Conservation (phyloP, 2,797 vertebrate genomes). For the Babyrousa celebensis region DNA sequence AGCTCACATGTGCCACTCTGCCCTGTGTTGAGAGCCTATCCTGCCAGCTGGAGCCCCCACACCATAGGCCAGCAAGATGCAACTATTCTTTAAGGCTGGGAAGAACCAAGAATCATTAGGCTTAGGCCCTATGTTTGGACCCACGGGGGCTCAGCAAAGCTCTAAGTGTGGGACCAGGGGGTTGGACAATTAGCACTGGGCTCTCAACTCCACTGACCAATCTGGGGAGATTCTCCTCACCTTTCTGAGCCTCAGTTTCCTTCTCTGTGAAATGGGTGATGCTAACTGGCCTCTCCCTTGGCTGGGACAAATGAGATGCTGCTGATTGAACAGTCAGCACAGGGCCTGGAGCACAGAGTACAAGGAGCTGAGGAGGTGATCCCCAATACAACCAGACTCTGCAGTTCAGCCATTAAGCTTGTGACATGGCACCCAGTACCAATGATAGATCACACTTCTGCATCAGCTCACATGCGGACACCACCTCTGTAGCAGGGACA, state of each 20-base stretch:
- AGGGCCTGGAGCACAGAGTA: neutral
- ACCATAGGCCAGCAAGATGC: slow-evolving; percentile 93
- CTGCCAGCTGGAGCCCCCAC: slow-evolving; percentile 94
- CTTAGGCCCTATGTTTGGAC: slow-evolving; percentile 92
- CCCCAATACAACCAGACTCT: neutral
- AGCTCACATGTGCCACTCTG: neutral
- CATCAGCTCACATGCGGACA: neutral
- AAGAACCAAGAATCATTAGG: slow-evolving; percentile 95
- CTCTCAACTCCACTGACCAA: neutral
- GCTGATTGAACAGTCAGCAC: neutral
- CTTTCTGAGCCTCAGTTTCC: neutral
- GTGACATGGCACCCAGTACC: neutral
- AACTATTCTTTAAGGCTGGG: slow-evolving; percentile 92
- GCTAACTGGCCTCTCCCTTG: neutral
- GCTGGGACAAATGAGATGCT: neutral
- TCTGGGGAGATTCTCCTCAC: neutral
- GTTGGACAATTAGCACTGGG: neutral
- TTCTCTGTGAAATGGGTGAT: neutral
- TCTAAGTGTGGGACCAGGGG: neutral
- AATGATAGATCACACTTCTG: neutral
- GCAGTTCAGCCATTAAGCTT: neutral
- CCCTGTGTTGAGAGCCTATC: slow-evolving; percentile 92
- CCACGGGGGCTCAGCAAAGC: neutral
- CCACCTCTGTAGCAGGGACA: neutral
- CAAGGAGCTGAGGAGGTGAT: neutral